Conservation (phyloP, 2,797 vertebrate species). For the Percopsis omiscomaycus region DNA sequence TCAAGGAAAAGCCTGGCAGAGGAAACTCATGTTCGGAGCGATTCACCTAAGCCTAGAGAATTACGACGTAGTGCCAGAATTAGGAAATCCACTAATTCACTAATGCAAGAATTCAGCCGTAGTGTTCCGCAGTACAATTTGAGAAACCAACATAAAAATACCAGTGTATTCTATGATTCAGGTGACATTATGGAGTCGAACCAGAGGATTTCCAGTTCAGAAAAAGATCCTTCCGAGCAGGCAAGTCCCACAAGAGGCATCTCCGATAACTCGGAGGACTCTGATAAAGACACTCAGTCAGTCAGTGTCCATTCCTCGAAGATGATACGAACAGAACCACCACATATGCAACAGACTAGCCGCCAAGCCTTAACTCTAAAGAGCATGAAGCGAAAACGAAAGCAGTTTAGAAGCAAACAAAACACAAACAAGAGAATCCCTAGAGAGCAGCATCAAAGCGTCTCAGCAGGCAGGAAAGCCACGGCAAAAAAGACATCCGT, state of each 20-base stretch:
- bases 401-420: conserved; percentile 18
- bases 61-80: conserved; percentile 50
- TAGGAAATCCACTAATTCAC: conserved; percentile 8
- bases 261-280: conserved; percentile 36
- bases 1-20: conserved; percentile 5
- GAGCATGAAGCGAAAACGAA: neutral
- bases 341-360: neutral
- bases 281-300: neutral
- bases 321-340: conserved; percentile 2
- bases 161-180: conserved; percentile 44
- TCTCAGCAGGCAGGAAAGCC: conserved; percentile 1
- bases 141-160: conserved; percentile 54
- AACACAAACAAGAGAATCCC: conserved; percentile 13
- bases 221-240: conserved; percentile 25
- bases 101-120: neutral
- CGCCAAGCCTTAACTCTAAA: neutral
- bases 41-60: neutral
- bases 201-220: conserved; percentile 38
- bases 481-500: conserved; percentile 7
- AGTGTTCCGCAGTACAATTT: conserved; percentile 30
- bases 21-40: neutral
- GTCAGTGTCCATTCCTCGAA: conserved; percentile 20
- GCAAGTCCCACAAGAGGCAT: neutral
- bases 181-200: conserved; percentile 54
- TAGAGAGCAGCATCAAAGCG: neutral